Evolutionary conservation across 2,113 vertebrate species (phyloP).

Genomic region (Lipotes vexillifer): DNA sequence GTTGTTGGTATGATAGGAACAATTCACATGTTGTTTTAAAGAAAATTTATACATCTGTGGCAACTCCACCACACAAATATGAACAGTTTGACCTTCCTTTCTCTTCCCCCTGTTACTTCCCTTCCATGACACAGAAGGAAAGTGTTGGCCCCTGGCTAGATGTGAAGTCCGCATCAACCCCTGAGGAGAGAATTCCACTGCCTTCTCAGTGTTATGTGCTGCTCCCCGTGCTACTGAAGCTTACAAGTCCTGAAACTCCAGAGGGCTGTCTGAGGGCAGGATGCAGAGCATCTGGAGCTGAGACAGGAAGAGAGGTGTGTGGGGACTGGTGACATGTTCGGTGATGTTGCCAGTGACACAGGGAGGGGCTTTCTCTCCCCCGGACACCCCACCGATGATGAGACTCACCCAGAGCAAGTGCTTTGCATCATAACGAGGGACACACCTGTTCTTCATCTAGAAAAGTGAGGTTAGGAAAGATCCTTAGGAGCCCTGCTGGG

Average conservation of each 20-base stretch:
- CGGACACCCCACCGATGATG: not conserved
- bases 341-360: not conserved
- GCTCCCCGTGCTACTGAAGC: not conserved
- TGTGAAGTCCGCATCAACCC: not conserved
- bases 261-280: not conserved
- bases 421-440: not conserved
- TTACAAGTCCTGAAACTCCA: not conserved
- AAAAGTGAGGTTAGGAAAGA: not conserved
- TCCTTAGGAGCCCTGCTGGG: not conserved
- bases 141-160: not conserved
- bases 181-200: not conserved
- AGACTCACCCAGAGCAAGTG: not conserved
- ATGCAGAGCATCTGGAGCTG: not conserved
- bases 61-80: accelerated
- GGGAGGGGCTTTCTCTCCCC: not conserved
- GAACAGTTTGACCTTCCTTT: not conserved
- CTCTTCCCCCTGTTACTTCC: not conserved
- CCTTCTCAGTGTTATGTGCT: not conserved
- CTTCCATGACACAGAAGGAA: not conserved
- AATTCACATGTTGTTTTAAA: not conserved
- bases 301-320: not conserved
- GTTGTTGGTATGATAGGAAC: not conserved
- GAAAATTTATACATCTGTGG: not conserved
- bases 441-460: not conserved
- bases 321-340: not conserved